Evolutionary conservation across 2,797 vertebrate genomes (phyloP).

Genomic region (Scolopax bukidnonensis): DNA sequence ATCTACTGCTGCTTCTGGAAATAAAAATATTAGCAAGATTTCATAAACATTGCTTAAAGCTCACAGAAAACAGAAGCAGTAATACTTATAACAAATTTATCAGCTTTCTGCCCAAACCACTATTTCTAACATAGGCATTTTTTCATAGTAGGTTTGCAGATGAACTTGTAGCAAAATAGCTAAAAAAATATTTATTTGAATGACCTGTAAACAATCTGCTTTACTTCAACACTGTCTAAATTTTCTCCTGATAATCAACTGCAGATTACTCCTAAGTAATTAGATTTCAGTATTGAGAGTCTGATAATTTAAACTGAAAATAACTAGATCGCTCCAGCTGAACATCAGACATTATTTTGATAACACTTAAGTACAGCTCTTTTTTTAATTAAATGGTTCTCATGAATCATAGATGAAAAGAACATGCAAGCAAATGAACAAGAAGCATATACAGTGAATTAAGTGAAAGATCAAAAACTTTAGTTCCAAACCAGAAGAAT

Average conservation of each 20-base stretch:
- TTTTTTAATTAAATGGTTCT: conserved; percentile 18
- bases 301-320: neutral
- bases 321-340: neutral
- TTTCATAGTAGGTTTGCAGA: neutral
- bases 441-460: neutral
- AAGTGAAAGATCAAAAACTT: neutral
- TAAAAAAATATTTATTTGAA: neutral
- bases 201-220: neutral
- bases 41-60: neutral
- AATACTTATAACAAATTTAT: neutral
- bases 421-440: neutral
- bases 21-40: conserved; percentile 68
- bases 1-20: conserved; percentile 93
- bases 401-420: neutral
- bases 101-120: neutral
- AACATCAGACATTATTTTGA: neutral
- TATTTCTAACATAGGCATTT: neutral
- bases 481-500: neutral
- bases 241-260: neutral
- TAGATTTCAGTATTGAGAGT: neutral
- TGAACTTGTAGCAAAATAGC: neutral
- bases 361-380: neutral
- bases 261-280: neutral
- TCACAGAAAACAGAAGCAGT: neutral
- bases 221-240: neutral